Conservation (phyloP, 2,113 vertebrate species). For the Cairina moschata region DNA sequence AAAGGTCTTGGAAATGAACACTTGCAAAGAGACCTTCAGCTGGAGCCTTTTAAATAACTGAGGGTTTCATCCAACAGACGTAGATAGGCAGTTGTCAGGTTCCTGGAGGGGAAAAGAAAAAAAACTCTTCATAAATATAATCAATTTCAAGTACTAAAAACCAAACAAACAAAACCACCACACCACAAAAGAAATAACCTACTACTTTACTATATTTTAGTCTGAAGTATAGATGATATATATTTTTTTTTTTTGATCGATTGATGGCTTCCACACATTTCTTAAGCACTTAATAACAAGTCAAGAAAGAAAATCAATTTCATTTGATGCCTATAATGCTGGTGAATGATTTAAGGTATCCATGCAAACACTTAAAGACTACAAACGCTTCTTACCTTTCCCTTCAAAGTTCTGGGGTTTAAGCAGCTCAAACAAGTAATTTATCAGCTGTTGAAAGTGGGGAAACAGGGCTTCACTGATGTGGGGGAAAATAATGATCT, state of each 20-base stretch:
- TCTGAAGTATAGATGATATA: neutral
- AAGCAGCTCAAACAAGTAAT: neutral
- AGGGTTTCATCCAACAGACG: neutral
- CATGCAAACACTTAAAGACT: neutral
- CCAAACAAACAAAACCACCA: neutral
- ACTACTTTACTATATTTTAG: neutral
- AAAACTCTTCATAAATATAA: neutral
- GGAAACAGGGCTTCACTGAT: slow-evolving; percentile 8
- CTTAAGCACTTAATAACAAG: neutral
- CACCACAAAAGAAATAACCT: no score
- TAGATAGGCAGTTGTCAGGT: neutral
- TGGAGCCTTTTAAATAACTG: neutral
- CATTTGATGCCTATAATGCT: neutral
- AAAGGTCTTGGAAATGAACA: neutral
- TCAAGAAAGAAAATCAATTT: neutral
- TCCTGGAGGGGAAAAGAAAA: neutral
- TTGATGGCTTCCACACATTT: neutral
- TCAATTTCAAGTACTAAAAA: neutral
- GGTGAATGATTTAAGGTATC: slow-evolving; percentile 1
- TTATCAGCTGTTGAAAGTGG: slow-evolving; percentile 32
- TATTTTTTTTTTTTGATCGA: neutral
- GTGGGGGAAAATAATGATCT: neutral
- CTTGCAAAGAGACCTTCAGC: neutral
- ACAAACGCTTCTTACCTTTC: slow-evolving; percentile 4
- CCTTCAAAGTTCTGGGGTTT: neutral